These are phyloP conservation scores for Pterophyllum scalare DNA, from an alignment of 2,113 vertebrate genomes.

Conservation along the genomic window DNA sequence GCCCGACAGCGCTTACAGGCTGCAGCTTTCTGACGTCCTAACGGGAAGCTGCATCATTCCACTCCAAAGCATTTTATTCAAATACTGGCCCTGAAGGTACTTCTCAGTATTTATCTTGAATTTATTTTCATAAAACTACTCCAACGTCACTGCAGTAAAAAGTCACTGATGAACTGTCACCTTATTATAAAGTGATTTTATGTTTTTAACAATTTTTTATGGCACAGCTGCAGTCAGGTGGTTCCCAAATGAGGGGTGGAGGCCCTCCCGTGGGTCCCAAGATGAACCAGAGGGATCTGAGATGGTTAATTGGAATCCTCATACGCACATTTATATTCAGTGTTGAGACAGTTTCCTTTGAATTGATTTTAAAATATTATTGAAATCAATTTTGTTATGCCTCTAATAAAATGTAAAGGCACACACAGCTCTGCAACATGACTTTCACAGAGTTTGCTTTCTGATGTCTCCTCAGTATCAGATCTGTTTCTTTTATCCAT, in stretches of 20 bases:
- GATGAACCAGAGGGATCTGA: accelerated
- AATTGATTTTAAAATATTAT: not conserved
- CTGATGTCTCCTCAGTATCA: not conserved
- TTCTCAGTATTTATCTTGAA: not conserved
- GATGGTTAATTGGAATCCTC: not conserved
- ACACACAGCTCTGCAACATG: not conserved
- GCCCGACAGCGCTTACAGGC: not conserved
- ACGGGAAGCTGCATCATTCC: no score
- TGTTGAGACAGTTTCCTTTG: not conserved
- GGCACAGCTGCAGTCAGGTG: no score
- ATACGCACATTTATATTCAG: not conserved
- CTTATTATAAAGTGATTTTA: no score
- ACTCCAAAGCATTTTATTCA: not conserved
- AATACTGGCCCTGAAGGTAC: not conserved
- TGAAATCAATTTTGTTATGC: not conserved
- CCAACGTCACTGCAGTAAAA: not conserved
- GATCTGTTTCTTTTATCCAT: not conserved
- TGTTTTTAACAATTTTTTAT: no score
- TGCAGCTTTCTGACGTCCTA: not conserved
- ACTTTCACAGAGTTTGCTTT: not conserved
- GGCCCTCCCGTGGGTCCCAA: not conserved
- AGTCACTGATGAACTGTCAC: not conserved
- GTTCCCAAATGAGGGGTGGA: no score
- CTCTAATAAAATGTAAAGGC: not conserved
- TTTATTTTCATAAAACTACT: not conserved